phyloP scores from a whole-genome alignment of 1,140 invertebrate genomes.

The Frieseomelitta varia region DNA sequence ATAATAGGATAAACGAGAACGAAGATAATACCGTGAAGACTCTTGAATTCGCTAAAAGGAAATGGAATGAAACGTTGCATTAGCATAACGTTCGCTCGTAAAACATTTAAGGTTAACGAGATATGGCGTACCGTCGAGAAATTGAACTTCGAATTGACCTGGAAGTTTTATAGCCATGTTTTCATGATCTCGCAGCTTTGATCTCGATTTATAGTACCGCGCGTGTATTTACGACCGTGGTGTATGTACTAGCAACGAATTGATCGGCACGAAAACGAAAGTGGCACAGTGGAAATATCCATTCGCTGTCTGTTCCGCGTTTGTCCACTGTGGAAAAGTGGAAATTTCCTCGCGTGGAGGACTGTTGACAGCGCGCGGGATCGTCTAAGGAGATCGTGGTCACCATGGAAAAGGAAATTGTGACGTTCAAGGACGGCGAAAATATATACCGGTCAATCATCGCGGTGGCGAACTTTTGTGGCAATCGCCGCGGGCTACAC shows the following conservation, averaged over 20 bases:
- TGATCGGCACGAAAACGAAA: slow-evolving; percentile 23
- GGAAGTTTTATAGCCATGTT: background rate
- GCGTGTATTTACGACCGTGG: background rate
- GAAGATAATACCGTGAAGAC: too few species aligned
- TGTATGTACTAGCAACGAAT: background rate
- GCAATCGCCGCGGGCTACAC: background rate
- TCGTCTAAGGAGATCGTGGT: background rate
- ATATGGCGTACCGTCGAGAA: background rate
- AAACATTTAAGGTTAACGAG: background rate
- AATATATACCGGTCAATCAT: background rate
- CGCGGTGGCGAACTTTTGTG: too few species aligned
- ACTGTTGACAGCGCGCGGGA: too few species aligned
- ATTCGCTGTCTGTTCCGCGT: background rate
- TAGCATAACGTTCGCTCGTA: too few species aligned
- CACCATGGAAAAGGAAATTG: background rate
- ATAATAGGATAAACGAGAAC: too few species aligned
- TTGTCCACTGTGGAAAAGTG: background rate
- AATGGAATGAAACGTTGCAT: background rate
- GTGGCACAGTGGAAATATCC: slow-evolving; percentile 8
- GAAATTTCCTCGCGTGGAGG: background rate
- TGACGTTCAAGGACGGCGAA: background rate
- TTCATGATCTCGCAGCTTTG: background rate
- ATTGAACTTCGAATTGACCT: background rate
- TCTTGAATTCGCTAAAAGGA: background rate
- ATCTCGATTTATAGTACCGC: background rate